Evolutionary conservation across 2,113 vertebrate species (phyloP).

Genomic region (Orthonyx spaldingii): DNA sequence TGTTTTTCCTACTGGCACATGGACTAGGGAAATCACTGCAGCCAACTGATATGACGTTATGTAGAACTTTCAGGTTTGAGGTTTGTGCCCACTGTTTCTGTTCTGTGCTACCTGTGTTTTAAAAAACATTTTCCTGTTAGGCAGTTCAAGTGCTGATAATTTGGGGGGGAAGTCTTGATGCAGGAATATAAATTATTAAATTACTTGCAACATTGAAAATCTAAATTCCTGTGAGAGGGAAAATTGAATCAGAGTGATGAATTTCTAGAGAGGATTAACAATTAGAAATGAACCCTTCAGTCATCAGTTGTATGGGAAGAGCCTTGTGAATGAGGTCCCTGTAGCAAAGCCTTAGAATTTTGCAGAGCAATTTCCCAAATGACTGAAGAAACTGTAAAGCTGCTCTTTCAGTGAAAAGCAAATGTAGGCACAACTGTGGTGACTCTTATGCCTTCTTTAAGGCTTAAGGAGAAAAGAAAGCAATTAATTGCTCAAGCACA

Average conservation of each 20-base stretch:
- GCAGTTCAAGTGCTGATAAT: not conserved
- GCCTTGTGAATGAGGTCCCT: not conserved
- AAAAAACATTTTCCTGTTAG: not conserved
- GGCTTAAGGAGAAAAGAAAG: not conserved
- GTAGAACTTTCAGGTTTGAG: not conserved
- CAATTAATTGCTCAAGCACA: not conserved
- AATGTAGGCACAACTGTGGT: not conserved
- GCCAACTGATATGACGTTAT: not conserved
- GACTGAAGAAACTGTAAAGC: not conserved
- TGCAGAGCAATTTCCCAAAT: not conserved
- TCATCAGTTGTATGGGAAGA: not conserved
- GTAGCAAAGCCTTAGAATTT: not conserved
- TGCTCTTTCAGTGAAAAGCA: not conserved
- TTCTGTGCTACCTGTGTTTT: not conserved
- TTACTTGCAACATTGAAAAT: not conserved
- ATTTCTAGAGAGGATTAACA: not conserved
- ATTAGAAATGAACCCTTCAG: not conserved
- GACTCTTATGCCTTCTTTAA: not conserved
- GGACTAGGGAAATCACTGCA: not conserved
- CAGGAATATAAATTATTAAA: not conserved
- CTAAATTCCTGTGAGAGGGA: not conserved
- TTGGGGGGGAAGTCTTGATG: not conserved
- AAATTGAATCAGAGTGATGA: not conserved
- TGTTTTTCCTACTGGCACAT: not conserved
- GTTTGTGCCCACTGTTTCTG: not conserved